Base-by-base conservation (phyloP, 2,113 vertebrate genomes). In the Micromys minutus region DNA sequence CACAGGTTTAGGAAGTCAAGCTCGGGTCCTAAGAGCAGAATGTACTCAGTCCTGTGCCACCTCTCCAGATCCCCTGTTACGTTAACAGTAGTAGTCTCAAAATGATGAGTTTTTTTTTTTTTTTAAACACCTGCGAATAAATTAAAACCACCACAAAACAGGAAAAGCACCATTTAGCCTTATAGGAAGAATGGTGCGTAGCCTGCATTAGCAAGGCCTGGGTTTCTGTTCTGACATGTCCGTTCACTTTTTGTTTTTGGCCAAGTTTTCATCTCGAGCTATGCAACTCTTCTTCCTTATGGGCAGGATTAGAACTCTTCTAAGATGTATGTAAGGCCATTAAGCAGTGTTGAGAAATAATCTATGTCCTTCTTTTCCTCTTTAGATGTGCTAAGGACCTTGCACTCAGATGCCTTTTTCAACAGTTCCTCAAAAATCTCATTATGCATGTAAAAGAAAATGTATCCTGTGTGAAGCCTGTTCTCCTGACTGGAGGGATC, bases 371-470 rank as follows among this genome's bases (percentile, higher is more conserved):
- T 86, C 42, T 47, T 34, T 36, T 65, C 59, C 10, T 77, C 42
- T 15, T 72, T n/a, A 42, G 50, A 72, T 8, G 63, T 72, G 42
- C 52, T 8, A 36, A 36, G 47, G 15, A 36, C 3, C 26, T 12
- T 45, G 34, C 31, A 63, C 17, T 26, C 34, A 1, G 15, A 12
- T 12, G 63, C n/a, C 55, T 74, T 94, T 42, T 42, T 45, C 15
- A 80, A 6, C 12, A 85, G 63, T 0, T 0, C 47, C 34, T 86
- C 65, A 76, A 69, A 96, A 65, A 81, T 52, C 26, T 87, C 74
- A 7, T 34, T n/a, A 34, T 59, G 74, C 80, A 90, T 69, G 59
- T 81, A 83, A 67, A 94, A 96, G 17, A 93, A 93, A 24, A 90
- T 75, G 67, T 17, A 87, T 0, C 80, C 93, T 0, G 21, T 24